phyloP scores from a whole-genome alignment of 2,797 vertebrate genomes.

The Sphenodon punctatus region DNA sequence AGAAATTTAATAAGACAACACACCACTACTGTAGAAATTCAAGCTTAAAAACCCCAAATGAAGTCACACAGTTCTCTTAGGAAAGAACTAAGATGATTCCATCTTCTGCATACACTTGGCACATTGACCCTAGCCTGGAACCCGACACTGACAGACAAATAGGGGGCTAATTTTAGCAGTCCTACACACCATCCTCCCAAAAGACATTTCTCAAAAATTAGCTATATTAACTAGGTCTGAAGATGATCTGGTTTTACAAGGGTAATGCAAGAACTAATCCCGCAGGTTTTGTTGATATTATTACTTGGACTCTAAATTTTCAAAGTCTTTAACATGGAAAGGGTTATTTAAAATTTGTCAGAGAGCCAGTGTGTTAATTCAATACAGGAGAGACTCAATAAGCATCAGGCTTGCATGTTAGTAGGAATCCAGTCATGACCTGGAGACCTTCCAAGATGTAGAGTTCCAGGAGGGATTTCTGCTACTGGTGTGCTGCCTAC shows the following conservation, averaged over 20 bases:
- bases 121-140: neutral
- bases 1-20: too few species aligned
- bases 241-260: neutral
- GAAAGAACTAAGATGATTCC: neutral
- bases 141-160: fast-evolving
- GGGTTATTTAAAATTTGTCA: too few species aligned
- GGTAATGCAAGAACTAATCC: neutral
- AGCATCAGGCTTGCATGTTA: neutral
- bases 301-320: neutral
- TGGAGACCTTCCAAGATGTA: slow-evolving; percentile 50
- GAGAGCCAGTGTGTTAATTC: too few species aligned
- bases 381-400: neutral
- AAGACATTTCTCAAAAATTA: neutral
- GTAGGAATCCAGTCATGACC: neutral
- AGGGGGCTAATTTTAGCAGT: neutral
- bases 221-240: neutral
- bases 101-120: neutral
- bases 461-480: slow-evolving; percentile 46
- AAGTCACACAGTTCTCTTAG: neutral
- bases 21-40: too few species aligned
- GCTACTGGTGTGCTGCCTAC: too few species aligned
- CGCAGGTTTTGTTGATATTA: neutral
- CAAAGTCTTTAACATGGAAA: too few species aligned
- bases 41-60: too few species aligned
- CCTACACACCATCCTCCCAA: fast-evolving